Evolutionary conservation across 2,113 vertebrate genomes (phyloP), one percentile per base, ranked within the genome.

Genomic region (Serilophus lunatus): DNA sequence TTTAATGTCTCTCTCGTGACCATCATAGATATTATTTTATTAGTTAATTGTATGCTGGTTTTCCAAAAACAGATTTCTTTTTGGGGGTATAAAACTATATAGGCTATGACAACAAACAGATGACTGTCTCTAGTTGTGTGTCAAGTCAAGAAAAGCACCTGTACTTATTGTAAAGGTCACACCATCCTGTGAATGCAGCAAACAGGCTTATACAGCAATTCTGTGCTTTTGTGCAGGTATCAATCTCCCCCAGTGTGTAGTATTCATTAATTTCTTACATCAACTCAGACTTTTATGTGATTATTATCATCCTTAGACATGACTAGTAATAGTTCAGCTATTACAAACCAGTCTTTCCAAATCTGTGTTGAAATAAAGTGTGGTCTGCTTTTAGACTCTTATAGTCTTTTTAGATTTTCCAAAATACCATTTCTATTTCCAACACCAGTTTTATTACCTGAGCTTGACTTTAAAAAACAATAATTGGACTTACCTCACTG

Each of bases 1-100:
- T 50, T 31, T 53, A 71, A 82, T 0, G 0, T 36, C 11, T 35
- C 18, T 49, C 70, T 71, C 0, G 0, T 5, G 6, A 77, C 42
- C 31, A 50, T 17, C 18, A 33, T 0, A 35, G 23, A 18, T 33
- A 68, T 12, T 44, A 57, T 57, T 72, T 81, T 44, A 54, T 44
- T 65, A 40, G 14, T 36, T 47, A 89, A 12, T 50, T 65, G 51
- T 0, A 76, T 18, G 7, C 35, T n/a, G 4, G 26, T 19, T 83
- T 71, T 47, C 72, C 70, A 65, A 42, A 65, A 77, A 49, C 13
- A 72, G 28, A 76, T 51, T 42, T 47, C 12, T 74, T 56, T 70
- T 50, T 36, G 23, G 66, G 12, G 26, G 11, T 57, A 22, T 53
- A 31, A 33, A 14, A 8, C 47, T 56, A 40, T 11, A 7, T 12